Evolutionary conservation across 2,113 vertebrate species (phyloP).

Genomic region (Corythornis vintsioides): DNA sequence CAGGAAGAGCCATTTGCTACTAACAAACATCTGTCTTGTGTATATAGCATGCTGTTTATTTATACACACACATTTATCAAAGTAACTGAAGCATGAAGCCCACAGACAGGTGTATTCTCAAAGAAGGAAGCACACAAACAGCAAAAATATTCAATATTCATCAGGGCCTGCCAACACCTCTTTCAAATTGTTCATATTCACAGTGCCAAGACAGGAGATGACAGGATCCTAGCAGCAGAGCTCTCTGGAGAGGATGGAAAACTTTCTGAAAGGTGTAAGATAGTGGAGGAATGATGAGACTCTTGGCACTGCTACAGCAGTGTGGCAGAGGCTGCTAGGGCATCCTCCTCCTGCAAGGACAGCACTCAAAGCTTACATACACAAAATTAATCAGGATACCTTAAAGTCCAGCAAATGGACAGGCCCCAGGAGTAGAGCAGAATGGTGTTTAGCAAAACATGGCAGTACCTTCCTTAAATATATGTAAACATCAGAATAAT

Average conservation of each 20-base stretch:
- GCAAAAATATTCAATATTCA: neutral
- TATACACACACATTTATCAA: neutral
- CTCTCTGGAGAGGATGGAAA: neutral
- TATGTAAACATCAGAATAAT: neutral
- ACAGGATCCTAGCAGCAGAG: neutral
- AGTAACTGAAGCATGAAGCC: conserved; percentile 1
- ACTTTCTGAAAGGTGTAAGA: neutral
- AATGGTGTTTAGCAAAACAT: neutral
- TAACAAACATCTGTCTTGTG: conserved; percentile 4
- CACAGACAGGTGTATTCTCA: conserved; percentile 23
- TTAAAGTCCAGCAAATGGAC: neutral
- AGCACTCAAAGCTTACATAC: neutral
- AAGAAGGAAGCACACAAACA: neutral
- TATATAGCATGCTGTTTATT: conserved; percentile 1
- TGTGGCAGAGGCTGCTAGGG: neutral
- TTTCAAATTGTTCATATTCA: neutral
- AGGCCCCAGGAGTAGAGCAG: neutral
- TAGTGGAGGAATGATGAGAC: neutral
- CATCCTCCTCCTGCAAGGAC: neutral
- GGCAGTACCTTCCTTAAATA: neutral
- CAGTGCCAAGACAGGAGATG: neutral
- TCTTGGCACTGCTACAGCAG: neutral
- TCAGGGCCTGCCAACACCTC: neutral
- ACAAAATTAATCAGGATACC: neutral
- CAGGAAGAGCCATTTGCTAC: neutral